A percentile compares a stretch with the other conserved stretches of the same genome.
Conservation (phyloP, 2,888 invertebrate genomes). For the Chalcis sispes region DNA sequence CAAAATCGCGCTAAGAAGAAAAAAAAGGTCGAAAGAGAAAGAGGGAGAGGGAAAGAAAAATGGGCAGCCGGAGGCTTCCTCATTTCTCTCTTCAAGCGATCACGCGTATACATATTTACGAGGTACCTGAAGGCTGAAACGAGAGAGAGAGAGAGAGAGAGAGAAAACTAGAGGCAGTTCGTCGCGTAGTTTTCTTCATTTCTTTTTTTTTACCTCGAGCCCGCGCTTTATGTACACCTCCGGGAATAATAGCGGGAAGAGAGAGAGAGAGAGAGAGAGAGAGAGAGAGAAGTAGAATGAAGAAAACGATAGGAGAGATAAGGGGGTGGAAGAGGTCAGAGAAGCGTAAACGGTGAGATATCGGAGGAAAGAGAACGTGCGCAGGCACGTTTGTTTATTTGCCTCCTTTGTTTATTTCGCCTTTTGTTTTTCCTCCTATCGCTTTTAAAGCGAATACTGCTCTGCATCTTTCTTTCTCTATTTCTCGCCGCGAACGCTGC, state of each 20-base stretch:
- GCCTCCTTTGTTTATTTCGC: neutral
- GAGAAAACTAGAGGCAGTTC: too few relatives aligned
- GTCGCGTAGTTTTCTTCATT: neutral
- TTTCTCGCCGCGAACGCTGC: too few relatives aligned
- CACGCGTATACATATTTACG: too few relatives aligned
- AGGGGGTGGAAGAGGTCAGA: neutral
- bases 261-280: neutral
- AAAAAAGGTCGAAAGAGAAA: slow-evolving; percentile 3
- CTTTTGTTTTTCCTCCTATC: neutral
- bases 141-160: neutral
- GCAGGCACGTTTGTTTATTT: slow-evolving; percentile 17
- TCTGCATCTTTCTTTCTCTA: too few relatives aligned
- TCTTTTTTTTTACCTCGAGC: neutral
- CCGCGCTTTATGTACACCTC: neutral
- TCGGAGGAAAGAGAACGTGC: neutral
- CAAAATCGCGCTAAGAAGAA: neutral
- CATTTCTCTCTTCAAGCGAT: slow-evolving; percentile 41
- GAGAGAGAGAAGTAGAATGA: neutral
- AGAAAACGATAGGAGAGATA: slow-evolving; percentile 2
- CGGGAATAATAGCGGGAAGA: slow-evolving; percentile 2
- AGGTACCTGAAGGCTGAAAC: slow-evolving; percentile 36
- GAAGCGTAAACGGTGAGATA: slow-evolving; percentile 20
- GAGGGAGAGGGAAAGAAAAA: too few relatives aligned
- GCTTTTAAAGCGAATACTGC: neutral
- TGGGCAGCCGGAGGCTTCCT: slow-evolving; percentile 31